Evolutionary conservation across 2,888 invertebrate species (phyloP).

Genomic region (Drosophila peninsularis): DNA sequence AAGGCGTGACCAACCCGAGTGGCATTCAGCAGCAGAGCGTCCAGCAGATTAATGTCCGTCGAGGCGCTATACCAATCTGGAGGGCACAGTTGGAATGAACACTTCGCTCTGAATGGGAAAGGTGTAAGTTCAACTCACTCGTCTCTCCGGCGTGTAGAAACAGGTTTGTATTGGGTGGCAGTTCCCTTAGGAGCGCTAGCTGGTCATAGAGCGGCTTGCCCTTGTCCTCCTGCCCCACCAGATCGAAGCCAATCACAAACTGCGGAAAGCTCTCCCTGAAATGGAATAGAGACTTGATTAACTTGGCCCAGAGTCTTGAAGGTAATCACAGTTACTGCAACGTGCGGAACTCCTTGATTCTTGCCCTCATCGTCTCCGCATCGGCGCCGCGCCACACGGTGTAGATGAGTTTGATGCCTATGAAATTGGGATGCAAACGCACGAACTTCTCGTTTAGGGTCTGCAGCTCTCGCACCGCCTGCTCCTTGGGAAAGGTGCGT

Average conservation of each 20-base stretch:
- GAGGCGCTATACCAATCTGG: slow-evolving; percentile 86
- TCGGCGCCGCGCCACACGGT: slow-evolving; percentile 66
- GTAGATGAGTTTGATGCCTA: slow-evolving; percentile 87
- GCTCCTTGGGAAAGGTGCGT: slow-evolving; percentile 84
- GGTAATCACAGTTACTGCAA: slow-evolving; percentile 70
- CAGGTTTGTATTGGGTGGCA: slow-evolving; percentile 84
- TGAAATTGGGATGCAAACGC: slow-evolving; percentile 86
- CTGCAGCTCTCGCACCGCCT: slow-evolving; percentile 83
- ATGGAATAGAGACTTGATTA: slow-evolving; percentile 1
- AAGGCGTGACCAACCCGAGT: slow-evolving; percentile 84
- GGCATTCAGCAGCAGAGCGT: slow-evolving; percentile 83
- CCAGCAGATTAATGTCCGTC: slow-evolving; percentile 87
- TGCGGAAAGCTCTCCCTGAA: slow-evolving; percentile 83
- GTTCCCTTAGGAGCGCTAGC: slow-evolving; percentile 61
- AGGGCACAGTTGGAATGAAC: not conserved
- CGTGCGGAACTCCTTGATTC: slow-evolving; percentile 64
- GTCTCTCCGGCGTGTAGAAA: slow-evolving; percentile 90
- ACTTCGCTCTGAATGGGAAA: too few relatives aligned
- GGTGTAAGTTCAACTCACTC: slow-evolving; percentile 66
- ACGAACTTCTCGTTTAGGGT: slow-evolving; percentile 85
- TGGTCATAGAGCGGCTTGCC: slow-evolving; percentile 85
- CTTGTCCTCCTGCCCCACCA: slow-evolving; percentile 89
- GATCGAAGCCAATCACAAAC: slow-evolving; percentile 88
- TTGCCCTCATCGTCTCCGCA: slow-evolving; percentile 40
- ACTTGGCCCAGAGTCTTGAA: not conserved